Evolutionary conservation across 2,797 vertebrate genomes (phyloP).

Genomic region (Manis crassicaudata): DNA sequence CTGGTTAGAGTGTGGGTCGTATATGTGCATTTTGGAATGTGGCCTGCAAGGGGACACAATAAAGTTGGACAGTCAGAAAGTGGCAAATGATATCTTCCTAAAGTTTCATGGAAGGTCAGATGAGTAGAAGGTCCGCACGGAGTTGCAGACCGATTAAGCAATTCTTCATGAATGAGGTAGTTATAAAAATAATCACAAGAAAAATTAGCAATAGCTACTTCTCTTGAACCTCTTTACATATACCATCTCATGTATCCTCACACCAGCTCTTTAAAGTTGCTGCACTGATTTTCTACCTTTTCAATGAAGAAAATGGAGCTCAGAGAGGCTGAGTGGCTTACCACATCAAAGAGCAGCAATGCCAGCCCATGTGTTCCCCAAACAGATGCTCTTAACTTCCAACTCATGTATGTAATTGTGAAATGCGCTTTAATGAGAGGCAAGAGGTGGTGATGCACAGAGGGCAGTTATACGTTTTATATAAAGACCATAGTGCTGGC

Average conservation of each 20-base stretch:
- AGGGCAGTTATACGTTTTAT: neutral
- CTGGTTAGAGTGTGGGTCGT: neutral
- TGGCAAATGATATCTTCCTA: neutral
- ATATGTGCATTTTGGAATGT: rapidly evolving
- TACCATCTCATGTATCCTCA: neutral
- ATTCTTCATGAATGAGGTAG: neutral
- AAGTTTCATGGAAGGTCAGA: neutral
- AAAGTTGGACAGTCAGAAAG: neutral
- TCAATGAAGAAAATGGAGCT: neutral
- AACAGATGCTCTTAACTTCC: neutral
- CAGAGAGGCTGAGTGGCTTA: neutral
- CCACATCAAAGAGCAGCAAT: neutral
- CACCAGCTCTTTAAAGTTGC: neutral
- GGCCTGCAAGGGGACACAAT: neutral
- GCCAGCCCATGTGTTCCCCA: neutral
- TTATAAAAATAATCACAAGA: neutral
- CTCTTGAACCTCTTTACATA: neutral
- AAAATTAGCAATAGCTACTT: neutral
- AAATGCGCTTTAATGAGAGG: slow-evolving; percentile 48
- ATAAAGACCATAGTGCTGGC: neutral
- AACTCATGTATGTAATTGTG: neutral
- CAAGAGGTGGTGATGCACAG: neutral
- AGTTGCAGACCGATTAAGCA: neutral
- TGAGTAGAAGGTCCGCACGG: neutral
- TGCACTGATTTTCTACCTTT: neutral